phyloP scores from a whole-genome alignment of 2,888 invertebrate genomes.

The Luperina testacea region DNA sequence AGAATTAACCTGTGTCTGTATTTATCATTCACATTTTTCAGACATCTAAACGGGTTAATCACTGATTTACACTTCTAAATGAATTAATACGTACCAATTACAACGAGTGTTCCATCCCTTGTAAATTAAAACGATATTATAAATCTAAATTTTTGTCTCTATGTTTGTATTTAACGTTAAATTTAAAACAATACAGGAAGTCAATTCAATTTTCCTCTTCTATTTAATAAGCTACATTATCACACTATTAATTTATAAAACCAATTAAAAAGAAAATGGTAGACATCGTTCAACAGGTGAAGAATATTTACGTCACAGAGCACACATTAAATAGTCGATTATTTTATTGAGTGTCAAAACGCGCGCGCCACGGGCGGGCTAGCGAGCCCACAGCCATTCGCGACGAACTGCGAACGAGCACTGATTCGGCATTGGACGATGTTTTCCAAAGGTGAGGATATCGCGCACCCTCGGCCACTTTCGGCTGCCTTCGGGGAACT shows the following conservation, averaged over 20 bases:
- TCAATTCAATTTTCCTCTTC: slow-evolving; percentile 10
- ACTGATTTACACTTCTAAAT: neutral
- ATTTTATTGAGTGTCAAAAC: slow-evolving; percentile 75
- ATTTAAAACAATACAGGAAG: slow-evolving; percentile 13
- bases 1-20: neutral
- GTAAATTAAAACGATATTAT: neutral
- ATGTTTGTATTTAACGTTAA: slow-evolving; percentile 1
- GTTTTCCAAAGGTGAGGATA: slow-evolving; percentile 88
- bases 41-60: neutral
- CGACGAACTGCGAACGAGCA: slow-evolving; percentile 79
- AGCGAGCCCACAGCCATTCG: slow-evolving; percentile 73
- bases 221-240: slow-evolving; percentile 29
- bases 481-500: slow-evolving; percentile 82
- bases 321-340: slow-evolving; percentile 77
- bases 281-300: slow-evolving; percentile 74
- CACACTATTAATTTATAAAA: slow-evolving; percentile 50
- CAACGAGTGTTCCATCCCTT: slow-evolving; percentile 16
- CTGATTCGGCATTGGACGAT: slow-evolving; percentile 88
- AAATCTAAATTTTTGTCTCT: neutral
- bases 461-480: slow-evolving; percentile 80
- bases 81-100: slow-evolving; percentile 40
- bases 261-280: slow-evolving; percentile 57
- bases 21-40: neutral
- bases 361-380: slow-evolving; percentile 67
- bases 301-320: slow-evolving; percentile 76